These are phyloP conservation scores for Limnothrissa miodon DNA, from an alignment of 2,113 vertebrate species.

Conservation along the genomic window DNA sequence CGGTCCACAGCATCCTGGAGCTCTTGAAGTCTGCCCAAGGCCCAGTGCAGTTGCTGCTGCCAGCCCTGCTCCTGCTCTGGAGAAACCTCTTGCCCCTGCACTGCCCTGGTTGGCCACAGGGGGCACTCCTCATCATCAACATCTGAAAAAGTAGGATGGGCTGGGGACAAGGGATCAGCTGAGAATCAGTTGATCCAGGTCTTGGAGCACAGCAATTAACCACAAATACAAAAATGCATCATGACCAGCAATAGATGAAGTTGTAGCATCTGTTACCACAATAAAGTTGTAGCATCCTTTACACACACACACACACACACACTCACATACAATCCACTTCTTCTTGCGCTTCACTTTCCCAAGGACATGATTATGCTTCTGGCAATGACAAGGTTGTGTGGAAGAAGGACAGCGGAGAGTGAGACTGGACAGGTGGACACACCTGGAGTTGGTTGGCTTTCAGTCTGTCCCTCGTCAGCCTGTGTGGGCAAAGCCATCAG, in stretches of 20 bases:
- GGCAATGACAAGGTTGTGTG: background rate
- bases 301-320: too few relatives aligned
- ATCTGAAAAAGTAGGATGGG: slow-evolving; percentile 55
- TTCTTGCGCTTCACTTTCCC: background rate
- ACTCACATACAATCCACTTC: background rate
- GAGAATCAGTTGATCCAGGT: background rate
- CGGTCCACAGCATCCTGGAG: slow-evolving; percentile 78
- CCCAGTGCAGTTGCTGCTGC: slow-evolving; percentile 81
- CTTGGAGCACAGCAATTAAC: background rate
- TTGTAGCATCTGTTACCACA: too few relatives aligned
- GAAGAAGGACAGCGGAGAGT: background rate
- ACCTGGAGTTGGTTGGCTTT: background rate
- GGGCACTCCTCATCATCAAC: slow-evolving; percentile 75
- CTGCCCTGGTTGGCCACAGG: slow-evolving; percentile 73
- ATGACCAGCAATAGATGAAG: too few relatives aligned
- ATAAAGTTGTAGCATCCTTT: too few relatives aligned
- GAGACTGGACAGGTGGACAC: background rate
- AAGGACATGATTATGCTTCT: background rate
- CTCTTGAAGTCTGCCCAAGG: slow-evolving; percentile 75
- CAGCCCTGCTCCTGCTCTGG: slow-evolving; percentile 52
- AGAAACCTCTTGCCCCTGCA: slow-evolving; percentile 69
- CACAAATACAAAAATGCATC: too few relatives aligned
- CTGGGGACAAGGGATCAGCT: background rate
- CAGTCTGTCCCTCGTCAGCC: slow-evolving; percentile 71
- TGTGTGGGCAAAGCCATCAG: slow-evolving; percentile 78